Evolutionary conservation across 2,113 vertebrate species (phyloP).

Genomic region (Cyrtonyx montezumae): DNA sequence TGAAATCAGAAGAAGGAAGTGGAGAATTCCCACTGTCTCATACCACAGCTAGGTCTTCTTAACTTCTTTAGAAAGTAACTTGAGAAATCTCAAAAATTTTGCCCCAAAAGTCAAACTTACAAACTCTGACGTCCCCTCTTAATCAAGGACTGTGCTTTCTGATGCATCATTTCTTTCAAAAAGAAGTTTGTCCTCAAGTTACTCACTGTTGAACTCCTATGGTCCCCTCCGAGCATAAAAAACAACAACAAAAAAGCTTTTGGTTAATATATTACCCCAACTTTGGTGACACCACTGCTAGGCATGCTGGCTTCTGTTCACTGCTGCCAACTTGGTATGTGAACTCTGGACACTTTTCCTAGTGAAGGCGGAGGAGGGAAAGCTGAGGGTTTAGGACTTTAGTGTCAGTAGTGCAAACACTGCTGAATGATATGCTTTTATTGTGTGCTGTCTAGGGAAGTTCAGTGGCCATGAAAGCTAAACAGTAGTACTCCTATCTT

Average conservation of each 20-base stretch:
- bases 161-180: not conserved
- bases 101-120: accelerated
- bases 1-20: not conserved
- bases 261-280: slow-evolving; percentile 23
- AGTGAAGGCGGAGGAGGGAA: not conserved
- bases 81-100: not conserved
- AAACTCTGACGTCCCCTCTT: not conserved
- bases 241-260: not conserved
- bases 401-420: not conserved
- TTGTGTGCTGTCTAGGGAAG: not conserved
- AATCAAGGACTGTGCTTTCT: not conserved
- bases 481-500: not conserved
- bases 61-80: not conserved
- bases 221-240: no score
- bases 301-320: accelerated
- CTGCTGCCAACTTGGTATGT: accelerated
- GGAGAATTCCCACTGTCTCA: not conserved
- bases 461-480: not conserved
- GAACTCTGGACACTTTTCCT: not conserved
- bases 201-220: not conserved
- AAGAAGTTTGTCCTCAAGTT: accelerated
- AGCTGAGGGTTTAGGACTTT: not conserved
- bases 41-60: not conserved
- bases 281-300: not conserved
- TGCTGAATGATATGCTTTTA: not conserved